phyloP scores from a whole-genome alignment of 2,888 invertebrate species.

The Nematopogon swammerdamellus region DNA sequence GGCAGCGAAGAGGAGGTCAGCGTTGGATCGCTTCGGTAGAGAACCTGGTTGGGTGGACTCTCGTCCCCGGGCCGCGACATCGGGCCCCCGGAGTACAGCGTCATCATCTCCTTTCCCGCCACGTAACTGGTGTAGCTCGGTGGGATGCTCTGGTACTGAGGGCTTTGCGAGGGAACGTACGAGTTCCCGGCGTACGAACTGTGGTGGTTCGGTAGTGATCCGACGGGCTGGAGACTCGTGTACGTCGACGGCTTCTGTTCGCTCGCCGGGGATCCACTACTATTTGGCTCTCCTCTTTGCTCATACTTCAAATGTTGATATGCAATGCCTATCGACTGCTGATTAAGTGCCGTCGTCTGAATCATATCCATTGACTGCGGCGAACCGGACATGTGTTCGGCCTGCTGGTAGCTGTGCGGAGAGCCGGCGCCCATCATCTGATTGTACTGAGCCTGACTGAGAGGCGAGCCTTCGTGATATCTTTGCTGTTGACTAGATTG shows the following conservation, averaged over 20 bases:
- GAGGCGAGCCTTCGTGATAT: constrained; percentile 14
- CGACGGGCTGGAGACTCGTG: constrained; percentile 63
- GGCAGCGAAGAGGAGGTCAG: constrained; percentile 59
- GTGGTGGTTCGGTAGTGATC: constrained; percentile 37
- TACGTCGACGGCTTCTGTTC: constrained; percentile 40
- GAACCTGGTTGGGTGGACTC: constrained; percentile 54
- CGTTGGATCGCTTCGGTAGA: constrained; percentile 67
- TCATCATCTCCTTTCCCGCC: constrained; percentile 26
- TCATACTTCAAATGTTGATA: constrained; percentile 49
- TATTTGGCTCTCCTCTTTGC: constrained; percentile 27
- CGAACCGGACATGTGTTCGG: constrained; percentile 20
- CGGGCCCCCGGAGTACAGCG: constrained; percentile 32
- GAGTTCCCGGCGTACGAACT: constrained; percentile 6
- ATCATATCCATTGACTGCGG: constrained; percentile 33
- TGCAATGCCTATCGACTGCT: constrained; percentile 38
- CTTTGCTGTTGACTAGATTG: constrained; percentile 4
- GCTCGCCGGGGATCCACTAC: constrained; percentile 26
- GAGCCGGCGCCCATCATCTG: constrained; percentile 23
- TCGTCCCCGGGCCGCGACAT: constrained; percentile 36
- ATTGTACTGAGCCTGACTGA: constrained; percentile 19
- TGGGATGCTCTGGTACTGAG: constrained; percentile 17
- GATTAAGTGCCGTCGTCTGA: constrained; percentile 33
- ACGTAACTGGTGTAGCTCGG: constrained; percentile 22
- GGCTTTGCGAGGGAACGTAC: constrained; percentile 20
- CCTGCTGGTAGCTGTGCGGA: constrained; percentile 14